phyloP scores from a whole-genome alignment of 2,888 invertebrate genomes.

The Julus scandinavius region DNA sequence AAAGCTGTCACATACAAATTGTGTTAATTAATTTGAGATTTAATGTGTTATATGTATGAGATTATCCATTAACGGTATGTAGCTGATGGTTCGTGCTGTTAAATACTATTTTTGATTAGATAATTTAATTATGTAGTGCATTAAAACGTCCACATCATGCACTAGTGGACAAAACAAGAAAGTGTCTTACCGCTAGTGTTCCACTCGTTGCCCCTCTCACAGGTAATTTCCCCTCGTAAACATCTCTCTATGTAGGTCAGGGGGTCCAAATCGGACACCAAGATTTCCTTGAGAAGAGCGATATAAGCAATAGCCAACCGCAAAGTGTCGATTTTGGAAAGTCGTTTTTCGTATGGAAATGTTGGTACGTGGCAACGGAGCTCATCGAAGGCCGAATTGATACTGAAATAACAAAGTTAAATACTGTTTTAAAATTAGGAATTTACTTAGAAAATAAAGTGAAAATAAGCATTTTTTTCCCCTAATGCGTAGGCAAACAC shows the following conservation, averaged over 20 bases:
- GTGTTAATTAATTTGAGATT: too few relatives aligned
- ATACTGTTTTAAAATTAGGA: background rate
- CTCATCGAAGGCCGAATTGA: constrained; percentile 99
- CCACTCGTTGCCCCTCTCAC: constrained; percentile 87
- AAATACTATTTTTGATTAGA: too few relatives aligned
- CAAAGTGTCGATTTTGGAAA: constrained; percentile 98
- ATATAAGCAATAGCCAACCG: constrained; percentile 98
- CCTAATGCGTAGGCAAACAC: background rate
- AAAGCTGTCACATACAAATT: too few relatives aligned
- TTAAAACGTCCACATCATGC: too few relatives aligned
- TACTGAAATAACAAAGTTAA: constrained; percentile 74
- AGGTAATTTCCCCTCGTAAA: constrained; percentile 87
- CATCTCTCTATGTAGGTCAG: constrained; percentile 93
- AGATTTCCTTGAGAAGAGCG: constrained; percentile 87
- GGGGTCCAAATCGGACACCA: constrained; percentile 90
- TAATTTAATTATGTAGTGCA: too few relatives aligned
- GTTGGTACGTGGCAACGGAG: constrained; percentile 97
- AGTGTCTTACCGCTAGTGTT: constrained; percentile 86
- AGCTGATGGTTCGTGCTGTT: too few relatives aligned
- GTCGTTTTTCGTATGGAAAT: constrained; percentile 97
- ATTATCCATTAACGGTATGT: too few relatives aligned
- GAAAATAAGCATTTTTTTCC: background rate
- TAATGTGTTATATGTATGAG: too few relatives aligned
- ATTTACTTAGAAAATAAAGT: background rate
- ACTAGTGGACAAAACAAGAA: background rate